A percentile compares a stretch with the other conserved stretches of the same genome.
Evolutionary conservation across 2,797 vertebrate species (phyloP).

Genomic region (Mormyrus proboscirostris): DNA sequence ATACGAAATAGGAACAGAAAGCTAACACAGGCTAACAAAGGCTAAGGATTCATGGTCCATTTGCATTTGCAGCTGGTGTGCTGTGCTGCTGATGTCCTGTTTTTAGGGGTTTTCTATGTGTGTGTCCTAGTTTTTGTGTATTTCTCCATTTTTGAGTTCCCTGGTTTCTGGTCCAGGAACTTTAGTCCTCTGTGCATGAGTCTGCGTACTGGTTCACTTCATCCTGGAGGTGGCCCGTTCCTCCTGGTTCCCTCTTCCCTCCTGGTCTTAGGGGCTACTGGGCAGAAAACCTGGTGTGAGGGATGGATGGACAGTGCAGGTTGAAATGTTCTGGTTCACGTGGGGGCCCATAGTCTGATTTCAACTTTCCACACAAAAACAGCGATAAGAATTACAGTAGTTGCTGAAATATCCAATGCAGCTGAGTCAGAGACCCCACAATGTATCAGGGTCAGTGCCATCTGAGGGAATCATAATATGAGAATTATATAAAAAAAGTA

Average conservation of each 20-base stretch:
- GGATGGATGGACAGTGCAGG: not conserved
- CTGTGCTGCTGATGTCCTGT: not conserved
- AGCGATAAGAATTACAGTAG: not conserved
- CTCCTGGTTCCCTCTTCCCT: not conserved
- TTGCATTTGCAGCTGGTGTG: not conserved
- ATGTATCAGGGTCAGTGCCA: not conserved
- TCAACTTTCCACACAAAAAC: not conserved
- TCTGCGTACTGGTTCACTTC: not conserved
- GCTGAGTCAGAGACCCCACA: not conserved
- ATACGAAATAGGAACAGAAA: too few species aligned
- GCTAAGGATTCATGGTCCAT: not conserved
- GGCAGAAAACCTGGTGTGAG: not conserved
- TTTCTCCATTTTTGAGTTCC: not conserved
- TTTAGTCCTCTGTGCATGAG: not conserved
- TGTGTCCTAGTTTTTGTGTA: not conserved
- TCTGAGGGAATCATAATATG: too few species aligned
- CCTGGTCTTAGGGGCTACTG: not conserved
- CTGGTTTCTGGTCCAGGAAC: not conserved
- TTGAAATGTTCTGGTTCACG: not conserved
- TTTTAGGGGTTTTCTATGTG: not conserved
- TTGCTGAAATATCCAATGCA: not conserved
- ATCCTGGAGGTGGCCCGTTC: not conserved
- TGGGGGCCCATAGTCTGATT: not conserved
- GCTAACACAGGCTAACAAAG: too few species aligned
- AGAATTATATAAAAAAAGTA: too few species aligned